A percentile compares a stretch with the other conserved stretches of the same genome.
phyloP scores from a whole-genome alignment of 1,140 invertebrate genomes.

The Rhyacophila brunnea region DNA sequence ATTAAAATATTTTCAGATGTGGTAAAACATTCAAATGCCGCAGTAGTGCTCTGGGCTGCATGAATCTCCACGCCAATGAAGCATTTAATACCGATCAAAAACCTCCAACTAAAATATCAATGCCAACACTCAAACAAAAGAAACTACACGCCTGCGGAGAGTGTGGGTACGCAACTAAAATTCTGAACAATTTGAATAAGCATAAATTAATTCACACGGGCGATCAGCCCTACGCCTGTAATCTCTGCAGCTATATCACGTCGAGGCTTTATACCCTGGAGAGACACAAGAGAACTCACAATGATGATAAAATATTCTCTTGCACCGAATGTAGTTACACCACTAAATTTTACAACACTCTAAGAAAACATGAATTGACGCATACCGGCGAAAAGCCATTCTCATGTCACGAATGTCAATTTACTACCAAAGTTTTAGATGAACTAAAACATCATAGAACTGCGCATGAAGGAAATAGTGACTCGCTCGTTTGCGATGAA shows the following conservation, averaged over 20 bases:
- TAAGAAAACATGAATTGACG: not conserved
- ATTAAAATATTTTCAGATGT: too few relatives aligned
- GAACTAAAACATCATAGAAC: not conserved
- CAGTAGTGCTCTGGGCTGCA: too few relatives aligned
- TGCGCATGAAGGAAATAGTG: not conserved
- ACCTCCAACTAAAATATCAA: too few relatives aligned
- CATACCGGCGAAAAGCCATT: slow-evolving; percentile 3
- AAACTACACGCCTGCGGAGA: not conserved
- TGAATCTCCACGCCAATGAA: too few relatives aligned
- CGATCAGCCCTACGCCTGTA: slow-evolving; percentile 1
- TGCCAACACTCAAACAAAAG: too few relatives aligned
- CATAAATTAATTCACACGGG: slow-evolving; percentile 5
- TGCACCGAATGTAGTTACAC: not conserved
- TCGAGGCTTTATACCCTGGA: not conserved
- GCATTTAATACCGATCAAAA: too few relatives aligned
- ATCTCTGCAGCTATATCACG: not conserved
- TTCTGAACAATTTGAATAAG: not conserved
- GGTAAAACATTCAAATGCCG: too few relatives aligned
- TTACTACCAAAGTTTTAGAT: not conserved
- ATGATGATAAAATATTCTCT: slow-evolving; percentile 1
- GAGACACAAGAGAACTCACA: slow-evolving; percentile 1
- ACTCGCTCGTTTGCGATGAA: not conserved
- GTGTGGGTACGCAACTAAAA: not conserved
- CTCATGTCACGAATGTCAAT: not conserved
- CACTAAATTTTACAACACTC: not conserved